Percentiles rank a stretch among this genome's conserved stretches.
phyloP scores from a whole-genome alignment of 2,113 vertebrate species.

The Haemorhous mexicanus region DNA sequence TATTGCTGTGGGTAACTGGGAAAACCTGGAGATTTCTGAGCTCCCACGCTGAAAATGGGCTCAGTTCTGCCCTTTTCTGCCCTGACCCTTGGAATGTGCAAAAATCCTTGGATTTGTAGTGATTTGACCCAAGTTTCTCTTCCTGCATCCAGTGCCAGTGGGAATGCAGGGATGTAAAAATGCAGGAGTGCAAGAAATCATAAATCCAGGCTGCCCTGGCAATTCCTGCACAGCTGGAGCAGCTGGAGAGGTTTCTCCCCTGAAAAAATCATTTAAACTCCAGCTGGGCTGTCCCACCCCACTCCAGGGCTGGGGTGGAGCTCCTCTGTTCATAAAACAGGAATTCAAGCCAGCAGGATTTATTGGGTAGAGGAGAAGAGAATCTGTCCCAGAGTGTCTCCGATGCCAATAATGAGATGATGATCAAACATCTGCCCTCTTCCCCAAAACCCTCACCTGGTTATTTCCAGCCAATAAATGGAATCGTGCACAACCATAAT shows the following conservation, averaged over 20 bases:
- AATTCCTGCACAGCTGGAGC: background rate
- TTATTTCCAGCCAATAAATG: background rate
- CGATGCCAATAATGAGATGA: background rate
- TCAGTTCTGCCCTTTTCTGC: background rate
- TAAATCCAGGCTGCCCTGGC: background rate
- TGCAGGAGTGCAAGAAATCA: background rate
- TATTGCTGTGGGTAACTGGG: background rate
- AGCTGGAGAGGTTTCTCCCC: background rate
- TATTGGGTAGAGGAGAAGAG: background rate
- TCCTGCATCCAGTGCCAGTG: accelerated
- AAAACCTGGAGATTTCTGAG: background rate
- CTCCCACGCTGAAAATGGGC: background rate
- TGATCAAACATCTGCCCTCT: background rate
- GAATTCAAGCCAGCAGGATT: background rate
- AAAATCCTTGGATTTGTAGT: background rate
- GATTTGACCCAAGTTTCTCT: background rate
- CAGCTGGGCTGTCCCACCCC: background rate
- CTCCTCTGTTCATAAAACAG: background rate
- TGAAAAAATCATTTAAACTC: background rate
- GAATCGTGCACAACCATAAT: background rate
- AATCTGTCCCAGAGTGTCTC: background rate
- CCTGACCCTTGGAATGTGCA: background rate
- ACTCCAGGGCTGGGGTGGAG: background rate
- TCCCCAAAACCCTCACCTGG: background rate
- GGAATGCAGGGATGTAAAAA: background rate